Base-by-base conservation (phyloP, 2,113 vertebrate species). In the Nematolebias whitei region DNA sequence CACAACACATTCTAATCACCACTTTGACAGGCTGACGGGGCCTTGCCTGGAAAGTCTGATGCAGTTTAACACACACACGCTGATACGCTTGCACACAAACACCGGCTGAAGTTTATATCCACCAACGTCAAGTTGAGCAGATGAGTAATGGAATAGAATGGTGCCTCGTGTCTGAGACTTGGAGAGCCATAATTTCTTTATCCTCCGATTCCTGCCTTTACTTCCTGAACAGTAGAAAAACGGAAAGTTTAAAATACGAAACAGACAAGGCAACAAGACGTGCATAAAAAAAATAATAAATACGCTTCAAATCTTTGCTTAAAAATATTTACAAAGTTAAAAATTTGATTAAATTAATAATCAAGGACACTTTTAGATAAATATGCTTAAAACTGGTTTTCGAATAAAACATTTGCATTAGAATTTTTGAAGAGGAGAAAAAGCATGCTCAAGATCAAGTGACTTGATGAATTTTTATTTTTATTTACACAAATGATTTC, bases 1-100 rank as follows among this genome's bases (percentile, higher is more conserved):
- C 85, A 61, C 75, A 68, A 81, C 77, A 70, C 54, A 79, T 88
- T 83, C 58, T 71, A 78, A 81, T 84, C 84, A 71, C 59, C 67
- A 60, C 59, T 56, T 45, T 78, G 77, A 87, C 76, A 76, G 61
- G 61, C 58, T 71, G 57, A 69, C 15, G 23, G 49, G 50, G 43
- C 35, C 53, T 62, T 71, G 63, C 60, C 71, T 75, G 53, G 50
- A 71, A 83, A 80, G 51, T 32, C 59, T 62, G 60, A 43, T 49
- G 64, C 2, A 16, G 52, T 54, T 68, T 62, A 19, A 40, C 4
- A 47, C 22, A 26, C 22, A n/a, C 18, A 44, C 14, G 5, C 26
- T 38, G 12, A 47, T 2, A 5, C 38, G 13, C n/a, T 5, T 51
- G 5, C 18, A n/a, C 63, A 23, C 29, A 19, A 13, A 10, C 44